phyloP scores from a whole-genome alignment of 2,888 invertebrate genomes.

The Bedellia somnulentella region DNA sequence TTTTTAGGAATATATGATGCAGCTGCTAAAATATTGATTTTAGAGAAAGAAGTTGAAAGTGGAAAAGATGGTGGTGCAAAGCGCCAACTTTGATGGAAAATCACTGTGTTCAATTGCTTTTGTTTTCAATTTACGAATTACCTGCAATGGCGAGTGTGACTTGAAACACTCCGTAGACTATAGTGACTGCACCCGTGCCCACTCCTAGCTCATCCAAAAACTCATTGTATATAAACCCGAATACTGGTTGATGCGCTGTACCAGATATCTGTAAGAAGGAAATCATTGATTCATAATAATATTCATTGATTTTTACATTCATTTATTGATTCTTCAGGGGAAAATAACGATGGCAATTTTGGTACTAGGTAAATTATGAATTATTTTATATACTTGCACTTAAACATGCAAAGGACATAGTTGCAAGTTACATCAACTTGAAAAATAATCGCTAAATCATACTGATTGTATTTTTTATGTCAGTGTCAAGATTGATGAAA shows the following conservation, averaged over 20 bases:
- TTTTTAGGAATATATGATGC: no score
- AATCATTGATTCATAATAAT: slow-evolving; percentile 1
- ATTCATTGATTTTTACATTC: not conserved
- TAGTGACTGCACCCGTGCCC: slow-evolving; percentile 58
- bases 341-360: not conserved
- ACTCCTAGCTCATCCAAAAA: slow-evolving; percentile 56
- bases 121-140: no score
- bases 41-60: no score
- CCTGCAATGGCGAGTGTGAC: slow-evolving; percentile 57
- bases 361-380: not conserved
- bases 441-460: no score
- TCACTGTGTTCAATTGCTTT: no score
- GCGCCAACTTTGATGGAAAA: no score
- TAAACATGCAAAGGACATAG: not conserved
- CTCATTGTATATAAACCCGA: slow-evolving; percentile 61
- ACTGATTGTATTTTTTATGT: no score
- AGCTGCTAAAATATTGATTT: no score
- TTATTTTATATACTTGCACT: not conserved
- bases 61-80: no score
- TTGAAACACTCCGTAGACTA: slow-evolving; percentile 60
- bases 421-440: no score
- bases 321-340: no score
- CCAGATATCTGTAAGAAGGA: slow-evolving; percentile 47
- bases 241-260: slow-evolving; percentile 57
- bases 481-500: no score